Evolutionary conservation across 2,797 vertebrate genomes (phyloP).

Genomic region (Pempheris klunzingeri): DNA sequence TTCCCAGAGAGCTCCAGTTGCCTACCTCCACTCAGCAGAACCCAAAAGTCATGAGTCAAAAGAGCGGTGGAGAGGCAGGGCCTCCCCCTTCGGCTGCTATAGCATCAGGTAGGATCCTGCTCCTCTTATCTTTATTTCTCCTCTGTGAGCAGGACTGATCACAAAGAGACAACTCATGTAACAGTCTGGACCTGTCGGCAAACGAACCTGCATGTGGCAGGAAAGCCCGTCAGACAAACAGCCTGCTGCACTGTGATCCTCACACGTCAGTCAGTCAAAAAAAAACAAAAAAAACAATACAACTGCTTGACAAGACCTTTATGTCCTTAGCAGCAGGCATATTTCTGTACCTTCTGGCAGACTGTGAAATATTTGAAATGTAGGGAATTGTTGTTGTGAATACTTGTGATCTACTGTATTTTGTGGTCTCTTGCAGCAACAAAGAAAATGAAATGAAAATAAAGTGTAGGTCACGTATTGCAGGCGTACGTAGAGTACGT

Average conservation of each 20-base stretch:
- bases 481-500: slow-evolving; percentile 2
- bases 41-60: slow-evolving; percentile 96
- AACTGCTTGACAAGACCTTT: slow-evolving; percentile 35
- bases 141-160: slow-evolving; percentile 74
- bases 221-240: slow-evolving; percentile 40
- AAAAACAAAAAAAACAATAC: neutral
- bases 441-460: too few relatives aligned
- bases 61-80: slow-evolving; percentile 95
- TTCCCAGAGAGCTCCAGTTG: slow-evolving; percentile 96
- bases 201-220: slow-evolving; percentile 48
- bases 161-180: slow-evolving; percentile 23
- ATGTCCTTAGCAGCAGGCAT: slow-evolving; percentile 8
- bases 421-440: slow-evolving; percentile 30
- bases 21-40: slow-evolving; percentile 90
- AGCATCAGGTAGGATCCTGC: slow-evolving; percentile 93
- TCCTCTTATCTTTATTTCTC: slow-evolving; percentile 69
- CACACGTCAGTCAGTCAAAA: neutral
- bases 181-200: slow-evolving; percentile 41
- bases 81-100: slow-evolving; percentile 92
- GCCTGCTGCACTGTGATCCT: slow-evolving; percentile 38
- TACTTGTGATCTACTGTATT: slow-evolving; percentile 6
- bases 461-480: neutral
- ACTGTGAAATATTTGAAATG: neutral
- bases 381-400: slow-evolving; percentile 9
- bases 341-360: slow-evolving; percentile 18